Base-by-base conservation (phyloP, 2,113 vertebrate species). In the Gadus chalcogrammus region DNA sequence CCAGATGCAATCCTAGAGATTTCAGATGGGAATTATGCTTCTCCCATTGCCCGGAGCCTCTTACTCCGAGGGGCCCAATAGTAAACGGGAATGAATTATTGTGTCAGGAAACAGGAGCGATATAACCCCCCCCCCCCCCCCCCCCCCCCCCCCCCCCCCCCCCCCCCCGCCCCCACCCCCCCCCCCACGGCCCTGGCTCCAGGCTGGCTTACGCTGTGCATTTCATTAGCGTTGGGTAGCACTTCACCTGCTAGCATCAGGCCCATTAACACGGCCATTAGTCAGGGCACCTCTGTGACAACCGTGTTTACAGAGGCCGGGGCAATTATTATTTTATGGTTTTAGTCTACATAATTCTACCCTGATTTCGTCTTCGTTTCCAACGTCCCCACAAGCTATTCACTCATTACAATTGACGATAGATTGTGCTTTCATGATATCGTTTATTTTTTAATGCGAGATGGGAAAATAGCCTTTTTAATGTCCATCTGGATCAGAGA, bases 1-100 rank as follows among this genome's bases (percentile, higher is more conserved):
- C 87, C 80, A 68, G 78, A 86, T 87, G 80, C 78, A 85, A 89
- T 90, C 85, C 79, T 67, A 77, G 69, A 83, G 77, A 87, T 85
- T 83, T 86, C 87, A 81, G 61, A 0, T 27, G 77, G 84, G 86
- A 89, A 86, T 88, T 87, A 91, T 86, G 77, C 64, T 75, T 81
- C 76, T 52, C 71, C 76, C 70, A 73, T 70, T 84, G 82, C 74
- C 74, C 13, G 1, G 68, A 56, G 62, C 78, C 75, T 62, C 79
- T 74, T 69, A 28, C 74, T 75, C 61, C 5, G 16, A 3, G 16
- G 56, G 77, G 74, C 24, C 74, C 71, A 48, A 67, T 74, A 77
- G 81, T 85, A 86, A 89, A 86, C 69, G 66, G 72, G 68, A 75
- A 81, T 76, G 83, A 82, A 79, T 86, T 63, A 85, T 77, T 75